Base-by-base conservation (phyloP, 1,140 invertebrate species). In the Cherax quadricarinatus region DNA sequence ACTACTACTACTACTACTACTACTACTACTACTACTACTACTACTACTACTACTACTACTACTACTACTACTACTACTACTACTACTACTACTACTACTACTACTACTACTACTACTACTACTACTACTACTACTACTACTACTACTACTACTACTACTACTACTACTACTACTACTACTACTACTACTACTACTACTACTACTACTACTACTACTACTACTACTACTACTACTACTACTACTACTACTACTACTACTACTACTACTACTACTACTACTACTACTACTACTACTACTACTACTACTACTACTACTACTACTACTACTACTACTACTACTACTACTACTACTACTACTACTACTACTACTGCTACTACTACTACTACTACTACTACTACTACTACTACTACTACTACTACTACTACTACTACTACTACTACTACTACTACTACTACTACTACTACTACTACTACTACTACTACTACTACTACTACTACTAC, bases 111-210 rank as follows among this genome's bases (percentile, higher is more conserved):
- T 80, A 80, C 78, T 80, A 80, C 78, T 41, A 80, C 78, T 21
- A 41, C 78, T 80, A 80, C 78, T 41, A 41, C 78, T 80, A 80
- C 30, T 80, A 80, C 78, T 80, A 80, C 78, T 80, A 80, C 78
- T 80, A 80, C 30, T 80, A 80, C 78, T 80, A 80, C 78, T 41
- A 80, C 78, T 80, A 80, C 78, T 80, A 80, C 30, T 80, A 80
- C 16, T 80, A 80, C 16, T 80, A 80, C 16, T 80, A 80, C 16
- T 80, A 80, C 16, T 80, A 80, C 16, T 80, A 80, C 16, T 80
- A 80, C 16, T 21, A 80, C 16, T 21, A 80, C 16, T 80, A 80
- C 16, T 21, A 80, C n/a, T 80, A 80, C 16, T 80, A 80, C 16
- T 80, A 80, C 16, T 80, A 80, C 16, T 21, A 80, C 16, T 80